Base-by-base conservation (phyloP, 2,888 invertebrate species). In the Acrobasis repandana region DNA sequence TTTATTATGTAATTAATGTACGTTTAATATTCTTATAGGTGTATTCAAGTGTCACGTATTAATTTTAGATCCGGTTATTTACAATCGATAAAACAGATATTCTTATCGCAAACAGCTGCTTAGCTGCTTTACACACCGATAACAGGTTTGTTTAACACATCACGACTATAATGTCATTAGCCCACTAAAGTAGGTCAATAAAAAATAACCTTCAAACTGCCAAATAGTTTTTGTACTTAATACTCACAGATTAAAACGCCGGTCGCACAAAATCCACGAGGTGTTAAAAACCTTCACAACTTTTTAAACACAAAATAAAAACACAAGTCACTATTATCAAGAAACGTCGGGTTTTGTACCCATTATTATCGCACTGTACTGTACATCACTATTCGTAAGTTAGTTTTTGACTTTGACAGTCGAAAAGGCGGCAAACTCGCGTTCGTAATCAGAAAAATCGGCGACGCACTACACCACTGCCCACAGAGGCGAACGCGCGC, bases 331-430 rank as follows among this genome's bases (percentile, higher is more conserved):
- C 60, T 46, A 10, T 14, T 69, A 77, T 77, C 86, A 87, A 84
- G 68, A 71, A 68, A 69, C 68, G 71, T 75, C 67, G 69, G 70
- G 84, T 86, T 83, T 72, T 62, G 78, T 73, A 64, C 67, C 74
- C 67, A 81, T 82, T 81, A 85, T 86, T 75, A 70, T 80, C 61
- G 65, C 76, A 80, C 77, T 68, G 67, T 80, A 80, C 77, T 68
- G 67, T 80, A 75, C 71, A 70, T 66, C 79, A 84, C 85, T 73
- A 63, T 70, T 72, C 68, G 67, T 61, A 70, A 82, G 84, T 85
- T 85, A 54, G 54, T 82, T 69, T 71, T 68, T 60, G 65, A 73
- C 71, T 76, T 71, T 70, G 73, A 72, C 67, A 72, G 65, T 75
- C 79, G 78, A 67, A 76, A 78, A 70, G 70, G 79, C 76, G 74